A percentile compares a stretch with the other conserved stretches of the same genome.
Evolutionary conservation across 2,797 vertebrate genomes (phyloP).

Genomic region (Lagocephalus sceleratus): DNA sequence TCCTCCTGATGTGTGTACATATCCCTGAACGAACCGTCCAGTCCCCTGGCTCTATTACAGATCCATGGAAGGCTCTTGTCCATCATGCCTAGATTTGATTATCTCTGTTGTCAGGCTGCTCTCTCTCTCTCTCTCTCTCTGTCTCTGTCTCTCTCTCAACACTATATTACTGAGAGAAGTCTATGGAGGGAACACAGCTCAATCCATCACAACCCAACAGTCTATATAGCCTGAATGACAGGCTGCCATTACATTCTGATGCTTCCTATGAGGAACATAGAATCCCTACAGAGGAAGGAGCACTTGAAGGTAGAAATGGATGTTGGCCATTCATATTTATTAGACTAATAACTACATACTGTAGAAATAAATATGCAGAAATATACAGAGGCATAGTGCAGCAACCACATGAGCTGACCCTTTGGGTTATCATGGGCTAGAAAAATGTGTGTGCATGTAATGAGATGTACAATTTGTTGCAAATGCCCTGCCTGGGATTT

Average conservation of each 20-base stretch:
- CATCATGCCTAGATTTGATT: conserved; percentile 62
- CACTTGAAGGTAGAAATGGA: neutral
- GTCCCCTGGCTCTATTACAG: conserved; percentile 54
- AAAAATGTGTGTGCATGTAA: conserved; percentile 35
- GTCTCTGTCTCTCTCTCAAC: conserved; percentile 61
- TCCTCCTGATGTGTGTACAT: conserved; percentile 28
- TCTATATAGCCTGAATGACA: conserved; percentile 37
- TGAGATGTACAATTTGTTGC: conserved; percentile 42
- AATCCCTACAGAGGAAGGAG: neutral
- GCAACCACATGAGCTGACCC: conserved; percentile 36
- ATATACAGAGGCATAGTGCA: conserved; percentile 12
- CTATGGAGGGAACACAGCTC: conserved; percentile 55
- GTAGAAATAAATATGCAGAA: conserved; percentile 13
- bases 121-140: conserved; percentile 56
- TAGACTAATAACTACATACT: neutral
- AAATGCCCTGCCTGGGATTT: conserved; percentile 34
- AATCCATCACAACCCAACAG: conserved; percentile 43
- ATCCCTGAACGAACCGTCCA: conserved; percentile 25
- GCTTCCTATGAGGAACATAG: conserved; percentile 10
- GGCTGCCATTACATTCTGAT: conserved; percentile 30
- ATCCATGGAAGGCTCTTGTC: conserved; percentile 53
- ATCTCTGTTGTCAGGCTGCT: conserved; percentile 61
- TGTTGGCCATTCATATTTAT: neutral
- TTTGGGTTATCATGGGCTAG: conserved; percentile 33
- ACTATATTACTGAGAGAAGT: conserved; percentile 58